A percentile compares a stretch with the other conserved stretches of the same genome.
Conservation (phyloP, 2,888 invertebrate species). For the Tenthredo mesomela region DNA sequence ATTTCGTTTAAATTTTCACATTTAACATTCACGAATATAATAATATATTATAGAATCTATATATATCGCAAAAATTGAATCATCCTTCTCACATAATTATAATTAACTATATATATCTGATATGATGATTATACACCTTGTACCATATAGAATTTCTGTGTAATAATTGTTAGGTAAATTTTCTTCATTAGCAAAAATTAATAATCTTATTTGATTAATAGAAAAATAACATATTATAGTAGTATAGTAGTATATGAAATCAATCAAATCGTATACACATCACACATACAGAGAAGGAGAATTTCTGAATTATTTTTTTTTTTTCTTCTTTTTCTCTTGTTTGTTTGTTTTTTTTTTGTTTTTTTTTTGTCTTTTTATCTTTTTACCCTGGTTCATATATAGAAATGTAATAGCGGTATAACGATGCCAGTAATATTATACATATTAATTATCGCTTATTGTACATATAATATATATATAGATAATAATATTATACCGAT, state of each 20-base stretch:
- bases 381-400: slow-evolving; percentile 54
- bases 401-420: slow-evolving; percentile 37
- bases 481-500: slow-evolving; percentile 33
- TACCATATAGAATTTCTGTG: background rate
- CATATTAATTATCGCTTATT: slow-evolving; percentile 37
- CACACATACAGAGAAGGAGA: slow-evolving; percentile 51
- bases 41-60: background rate
- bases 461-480: slow-evolving; percentile 27
- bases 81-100: background rate
- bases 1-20: background rate
- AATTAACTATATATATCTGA: background rate
- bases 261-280: slow-evolving; percentile 11
- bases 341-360: too few relatives aligned
- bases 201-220: slow-evolving; percentile 11
- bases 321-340: background rate
- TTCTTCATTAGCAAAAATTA: slow-evolving; percentile 13
- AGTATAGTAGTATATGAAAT: background rate
- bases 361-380: background rate
- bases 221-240: slow-evolving; percentile 4
- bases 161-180: background rate
- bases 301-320: background rate
- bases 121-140: slow-evolving; percentile 7
- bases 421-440: slow-evolving; percentile 37
- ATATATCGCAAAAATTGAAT: slow-evolving; percentile 8
- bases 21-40: background rate